Base-by-base conservation (phyloP, 2,888 invertebrate genomes). In the Leucophenga maculata region DNA sequence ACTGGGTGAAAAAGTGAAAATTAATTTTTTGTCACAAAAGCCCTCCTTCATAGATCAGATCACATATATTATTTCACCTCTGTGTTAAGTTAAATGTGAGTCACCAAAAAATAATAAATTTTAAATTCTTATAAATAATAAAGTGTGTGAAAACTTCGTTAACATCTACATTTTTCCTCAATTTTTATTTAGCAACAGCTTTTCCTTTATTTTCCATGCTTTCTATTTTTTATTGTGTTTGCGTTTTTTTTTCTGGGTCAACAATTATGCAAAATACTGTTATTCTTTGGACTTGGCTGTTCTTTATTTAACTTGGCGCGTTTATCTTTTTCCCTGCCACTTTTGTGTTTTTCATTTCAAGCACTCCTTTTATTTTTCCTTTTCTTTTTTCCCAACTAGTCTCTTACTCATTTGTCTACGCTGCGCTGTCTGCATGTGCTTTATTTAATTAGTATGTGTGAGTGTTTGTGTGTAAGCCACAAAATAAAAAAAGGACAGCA, bases 181-280 rank as follows among this genome's bases (percentile, higher is more conserved):
- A n/a, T n/a, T n/a, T 8, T 39, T 62, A 31, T 26, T 46, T 46
- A 65, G n/a, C 22, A 48, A 50, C 20, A 65, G 26, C 18, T 18
- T 55, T 67, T 14, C 44, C 13, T 50, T 60, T 52, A 16, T 65
- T 50, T 55, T 72, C 62, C 57, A 64, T 69, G 46, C 69, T 72
- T 69, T 69, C 68, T n/a, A 16, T 55, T 52, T 22, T 39, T 57
- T 8, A 31, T 32, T 22, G 26, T 11, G 32, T 18, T 20, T 69
- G 68, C 68, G 65, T 68, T 26, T 75, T 72, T 69, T 72, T 73
- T 84, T 84, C 83, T 84, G 85, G 84, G 85, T 84, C 84, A 84
- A 83, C 86, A 84, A 82, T 85, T 86, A 84, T 84, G 80, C 82
- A 85, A 85, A 83, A 85, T 85, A 83, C 84, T 77, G 79, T 75